phyloP scores from a whole-genome alignment of 2,797 vertebrate genomes.

The Margarornis squamiger region DNA sequence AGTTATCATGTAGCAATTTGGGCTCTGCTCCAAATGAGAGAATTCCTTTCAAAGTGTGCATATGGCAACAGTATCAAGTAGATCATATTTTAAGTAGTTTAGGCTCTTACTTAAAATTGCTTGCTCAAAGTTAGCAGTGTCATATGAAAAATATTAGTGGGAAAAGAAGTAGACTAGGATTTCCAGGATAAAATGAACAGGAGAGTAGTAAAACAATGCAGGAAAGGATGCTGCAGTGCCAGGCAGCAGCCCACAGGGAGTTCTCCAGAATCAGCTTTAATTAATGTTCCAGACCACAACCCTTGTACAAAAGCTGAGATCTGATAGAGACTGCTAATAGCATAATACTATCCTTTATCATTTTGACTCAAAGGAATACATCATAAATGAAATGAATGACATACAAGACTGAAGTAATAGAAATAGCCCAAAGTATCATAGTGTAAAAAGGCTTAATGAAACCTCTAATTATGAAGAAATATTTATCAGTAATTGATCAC shows the following conservation, averaged over 20 bases:
- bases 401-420: neutral
- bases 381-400: neutral
- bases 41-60: neutral
- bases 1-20: neutral
- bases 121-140: neutral
- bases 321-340: neutral
- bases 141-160: neutral
- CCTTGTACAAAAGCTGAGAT: conserved; percentile 8
- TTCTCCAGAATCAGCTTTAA: neutral
- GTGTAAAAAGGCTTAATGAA: neutral
- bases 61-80: neutral
- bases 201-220: neutral
- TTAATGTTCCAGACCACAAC: conserved; percentile 17
- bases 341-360: neutral
- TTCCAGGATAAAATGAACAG: neutral
- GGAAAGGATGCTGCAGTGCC: neutral
- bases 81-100: neutral
- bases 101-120: neutral
- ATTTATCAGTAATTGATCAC: neutral
- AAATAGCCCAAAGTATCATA: neutral
- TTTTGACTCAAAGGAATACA: conserved; percentile 7
- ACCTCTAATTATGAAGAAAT: neutral
- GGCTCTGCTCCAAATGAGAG: neutral
- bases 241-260: neutral
- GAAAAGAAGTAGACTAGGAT: neutral